These are phyloP conservation scores for Sialia sialis DNA, from an alignment of 2,113 vertebrate genomes.

Conservation along the genomic window DNA sequence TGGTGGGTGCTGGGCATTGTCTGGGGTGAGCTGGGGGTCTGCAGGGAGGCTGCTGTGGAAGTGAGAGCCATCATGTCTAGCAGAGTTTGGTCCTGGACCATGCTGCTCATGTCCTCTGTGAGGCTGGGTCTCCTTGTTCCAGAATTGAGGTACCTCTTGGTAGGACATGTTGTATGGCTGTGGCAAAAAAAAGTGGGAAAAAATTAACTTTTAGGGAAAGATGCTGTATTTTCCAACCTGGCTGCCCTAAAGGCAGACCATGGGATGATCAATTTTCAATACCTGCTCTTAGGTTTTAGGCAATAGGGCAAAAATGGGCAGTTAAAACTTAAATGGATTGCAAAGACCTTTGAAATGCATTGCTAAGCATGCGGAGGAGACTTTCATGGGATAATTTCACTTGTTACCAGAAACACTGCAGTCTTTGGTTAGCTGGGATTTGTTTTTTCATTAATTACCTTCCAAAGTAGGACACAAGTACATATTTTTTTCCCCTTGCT, in stretches of 20 bases:
- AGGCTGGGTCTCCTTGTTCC: background rate
- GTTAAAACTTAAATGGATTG: background rate
- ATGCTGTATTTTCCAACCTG: background rate
- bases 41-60: background rate
- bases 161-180: background rate
- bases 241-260: background rate
- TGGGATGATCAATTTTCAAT: background rate
- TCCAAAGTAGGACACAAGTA: background rate
- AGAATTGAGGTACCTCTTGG: background rate
- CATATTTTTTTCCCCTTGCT: background rate
- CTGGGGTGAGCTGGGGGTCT: background rate
- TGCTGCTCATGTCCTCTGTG: background rate
- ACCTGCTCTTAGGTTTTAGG: background rate
- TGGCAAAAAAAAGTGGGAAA: background rate
- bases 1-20: background rate
- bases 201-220: background rate
- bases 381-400: background rate
- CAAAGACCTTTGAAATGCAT: background rate
- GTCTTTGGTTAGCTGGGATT: background rate
- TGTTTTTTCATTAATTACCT: background rate
- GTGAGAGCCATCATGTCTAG: accelerated
- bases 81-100: accelerated
- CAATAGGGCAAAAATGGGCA: background rate
- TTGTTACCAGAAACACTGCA: background rate
- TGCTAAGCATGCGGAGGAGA: background rate